Conservation (phyloP, 2,888 invertebrate species). For the Andrena camellia region DNA sequence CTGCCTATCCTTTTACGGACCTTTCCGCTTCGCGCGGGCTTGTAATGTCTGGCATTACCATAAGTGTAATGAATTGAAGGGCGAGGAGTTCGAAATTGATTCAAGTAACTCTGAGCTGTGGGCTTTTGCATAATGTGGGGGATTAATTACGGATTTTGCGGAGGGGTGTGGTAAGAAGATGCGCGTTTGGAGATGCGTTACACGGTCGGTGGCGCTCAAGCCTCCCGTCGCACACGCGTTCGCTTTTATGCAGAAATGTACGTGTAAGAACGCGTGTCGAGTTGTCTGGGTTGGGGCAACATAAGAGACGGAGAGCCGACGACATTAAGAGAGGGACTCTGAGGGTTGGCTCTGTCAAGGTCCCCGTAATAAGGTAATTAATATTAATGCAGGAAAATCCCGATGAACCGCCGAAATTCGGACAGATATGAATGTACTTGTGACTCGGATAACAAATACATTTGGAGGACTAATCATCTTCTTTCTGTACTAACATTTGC, state of each 20-base stretch:
- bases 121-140: not conserved
- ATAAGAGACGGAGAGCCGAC: conserved; percentile 51
- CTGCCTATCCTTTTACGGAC: no score
- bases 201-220: conserved; percentile 55
- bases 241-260: conserved; percentile 54
- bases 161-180: conserved; percentile 40
- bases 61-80: not conserved
- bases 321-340: conserved; percentile 50
- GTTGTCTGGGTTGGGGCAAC: conserved; percentile 60
- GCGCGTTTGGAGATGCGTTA: conserved; percentile 57
- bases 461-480: not conserved
- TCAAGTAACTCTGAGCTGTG: not conserved
- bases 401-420: conserved; percentile 36
- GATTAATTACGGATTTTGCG: conserved; percentile 31
- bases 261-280: conserved; percentile 65
- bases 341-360: conserved; percentile 52
- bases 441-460: not conserved
- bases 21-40: not conserved
- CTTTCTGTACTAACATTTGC: not conserved
- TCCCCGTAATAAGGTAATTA: conserved; percentile 55
- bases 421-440: conserved; percentile 10
- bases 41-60: no score
- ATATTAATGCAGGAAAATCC: conserved; percentile 46
- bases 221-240: conserved; percentile 46
- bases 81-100: not conserved